Evolutionary conservation across 2,797 vertebrate species (phyloP).

Genomic region (Myripristis jacobus): DNA sequence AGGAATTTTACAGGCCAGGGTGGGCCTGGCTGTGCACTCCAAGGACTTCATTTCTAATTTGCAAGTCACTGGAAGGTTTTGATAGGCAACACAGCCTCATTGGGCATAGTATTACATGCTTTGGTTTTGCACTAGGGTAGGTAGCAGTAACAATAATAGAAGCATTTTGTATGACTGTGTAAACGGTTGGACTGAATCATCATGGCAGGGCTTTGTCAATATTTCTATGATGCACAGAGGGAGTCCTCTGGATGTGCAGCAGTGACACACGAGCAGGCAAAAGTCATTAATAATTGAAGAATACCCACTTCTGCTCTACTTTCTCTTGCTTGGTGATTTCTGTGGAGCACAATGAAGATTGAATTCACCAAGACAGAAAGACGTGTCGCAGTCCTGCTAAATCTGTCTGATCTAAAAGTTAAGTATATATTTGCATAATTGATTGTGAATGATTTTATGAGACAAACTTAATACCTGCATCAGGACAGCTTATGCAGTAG

Average conservation of each 20-base stretch:
- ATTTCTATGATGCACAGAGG: not conserved
- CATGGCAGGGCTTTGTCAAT: not conserved
- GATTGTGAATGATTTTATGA: no score
- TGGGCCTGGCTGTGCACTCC: not conserved
- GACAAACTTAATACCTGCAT: no score
- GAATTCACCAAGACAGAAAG: not conserved
- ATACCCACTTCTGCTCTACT: not conserved
- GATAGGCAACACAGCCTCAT: not conserved
- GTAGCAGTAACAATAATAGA: no score
- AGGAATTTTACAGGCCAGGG: constrained; percentile 25
- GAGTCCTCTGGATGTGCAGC: not conserved
- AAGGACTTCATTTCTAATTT: constrained; percentile 26
- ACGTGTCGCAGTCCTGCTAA: no score
- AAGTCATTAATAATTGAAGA: not conserved
- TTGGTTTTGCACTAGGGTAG: not conserved
- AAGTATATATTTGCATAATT: no score
- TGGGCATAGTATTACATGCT: no score
- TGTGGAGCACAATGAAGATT: not conserved
- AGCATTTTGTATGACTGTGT: not conserved
- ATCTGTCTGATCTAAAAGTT: no score
- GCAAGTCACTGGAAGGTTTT: constrained; percentile 25
- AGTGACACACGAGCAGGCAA: constrained; percentile 4
- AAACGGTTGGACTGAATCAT: not conserved
- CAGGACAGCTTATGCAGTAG: no score
- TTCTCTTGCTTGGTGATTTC: not conserved